These are phyloP conservation scores for Misgurnus anguillicaudatus DNA, from an alignment of 2,113 vertebrate species.

Conservation along the genomic window DNA sequence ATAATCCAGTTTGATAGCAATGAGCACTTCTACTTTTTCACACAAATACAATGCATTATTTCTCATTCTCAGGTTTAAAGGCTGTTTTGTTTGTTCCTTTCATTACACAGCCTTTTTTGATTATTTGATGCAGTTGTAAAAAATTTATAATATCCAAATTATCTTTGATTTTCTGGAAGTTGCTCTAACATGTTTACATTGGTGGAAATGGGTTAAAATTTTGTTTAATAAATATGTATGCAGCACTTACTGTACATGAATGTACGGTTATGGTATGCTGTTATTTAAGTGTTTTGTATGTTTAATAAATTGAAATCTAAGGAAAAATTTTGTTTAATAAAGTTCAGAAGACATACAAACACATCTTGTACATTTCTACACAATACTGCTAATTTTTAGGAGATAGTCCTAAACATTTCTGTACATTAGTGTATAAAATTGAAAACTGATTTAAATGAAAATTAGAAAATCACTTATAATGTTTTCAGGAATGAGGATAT, in stretches of 20 bases:
- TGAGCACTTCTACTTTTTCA: constrained; percentile 5
- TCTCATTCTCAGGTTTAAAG: not conserved
- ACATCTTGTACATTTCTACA: too few relatives aligned
- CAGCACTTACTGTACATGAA: not conserved
- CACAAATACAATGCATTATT: not conserved
- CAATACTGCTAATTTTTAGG: too few relatives aligned
- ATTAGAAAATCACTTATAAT: too few relatives aligned
- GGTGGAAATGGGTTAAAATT: not conserved
- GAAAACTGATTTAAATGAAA: too few relatives aligned
- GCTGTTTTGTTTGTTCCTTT: constrained; percentile 3
- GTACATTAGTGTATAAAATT: too few relatives aligned
- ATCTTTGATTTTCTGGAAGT: not conserved
- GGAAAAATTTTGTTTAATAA: constrained; percentile 2
- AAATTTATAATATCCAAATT: too few relatives aligned
- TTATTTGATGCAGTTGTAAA: not conserved
- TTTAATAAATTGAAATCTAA: not conserved
- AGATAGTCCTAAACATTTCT: too few relatives aligned
- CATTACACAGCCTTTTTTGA: not conserved
- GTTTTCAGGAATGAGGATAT: too few relatives aligned
- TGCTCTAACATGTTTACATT: not conserved
- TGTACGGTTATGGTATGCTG: not conserved
- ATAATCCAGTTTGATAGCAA: not conserved
- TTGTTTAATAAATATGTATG: constrained; percentile 23
- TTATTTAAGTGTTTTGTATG: not conserved
- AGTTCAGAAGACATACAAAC: not conserved